Base-by-base conservation (phyloP, 2,113 vertebrate species). In the Dendrocopos noguchii region DNA sequence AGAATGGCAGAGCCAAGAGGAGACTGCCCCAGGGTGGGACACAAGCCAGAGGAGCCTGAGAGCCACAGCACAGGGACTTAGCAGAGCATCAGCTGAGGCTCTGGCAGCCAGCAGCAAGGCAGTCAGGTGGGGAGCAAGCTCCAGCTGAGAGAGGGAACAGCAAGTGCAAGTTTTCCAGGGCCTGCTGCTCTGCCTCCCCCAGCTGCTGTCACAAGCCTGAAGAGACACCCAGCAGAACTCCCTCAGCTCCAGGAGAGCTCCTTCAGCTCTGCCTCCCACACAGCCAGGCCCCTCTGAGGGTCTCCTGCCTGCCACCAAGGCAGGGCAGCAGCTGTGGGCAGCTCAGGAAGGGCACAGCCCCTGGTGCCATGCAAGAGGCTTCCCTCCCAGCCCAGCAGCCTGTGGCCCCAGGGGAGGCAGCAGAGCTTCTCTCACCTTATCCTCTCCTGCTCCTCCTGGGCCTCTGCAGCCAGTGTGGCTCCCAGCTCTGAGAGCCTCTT, bases 341-440 rank as follows among this genome's bases (percentile, higher is more conserved):
- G 24, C 33, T 60, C 75, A 3, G 47, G 14, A 8, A 5, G 10
- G 52, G 42, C 20, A 4, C 4, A 3, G 52, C 57, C 53, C 57
- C 80, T 56, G 80, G 28, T 28, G 52, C 5, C 24, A 15, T 8
- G 42, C 52, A 10, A 3, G 12, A 12, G 2, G 55, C 66, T 31
- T 10, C 75, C 42, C 64, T 31, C 28, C 42, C 42, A 67, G 46
- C 15, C 42, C 42, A 67, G 29, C 29, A 19, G 24, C 28, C 7
- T 18, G 17, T 39, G 67, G 13, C 33, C 34, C 4, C 9, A 33
- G 65, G 29, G 20, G 29, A 1, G 15, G 8, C 25, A 56, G 44
- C 42, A 79, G 18, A 33, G 7, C 71, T 55, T 55, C n/a, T 56
- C 8, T 93, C 91, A 99, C 99, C 98, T 99, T 63, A 99, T 96